phyloP scores from a whole-genome alignment of 2,888 invertebrate genomes.

The Cactoblastis cactorum region DNA sequence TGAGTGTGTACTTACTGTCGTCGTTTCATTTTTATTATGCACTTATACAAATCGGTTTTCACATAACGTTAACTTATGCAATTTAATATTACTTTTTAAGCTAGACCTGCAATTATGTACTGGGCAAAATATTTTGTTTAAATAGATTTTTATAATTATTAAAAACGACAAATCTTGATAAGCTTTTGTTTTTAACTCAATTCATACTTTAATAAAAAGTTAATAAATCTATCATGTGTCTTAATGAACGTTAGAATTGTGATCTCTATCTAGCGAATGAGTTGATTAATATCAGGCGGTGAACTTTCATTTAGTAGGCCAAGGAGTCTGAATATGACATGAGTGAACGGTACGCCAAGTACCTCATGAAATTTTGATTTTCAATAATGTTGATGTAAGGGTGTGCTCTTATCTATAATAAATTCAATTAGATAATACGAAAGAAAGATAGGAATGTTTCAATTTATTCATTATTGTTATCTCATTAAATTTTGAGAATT shows the following conservation, averaged over 20 bases:
- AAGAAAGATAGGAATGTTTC: neutral
- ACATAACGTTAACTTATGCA: neutral
- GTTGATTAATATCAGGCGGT: constrained; percentile 6
- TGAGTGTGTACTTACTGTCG: neutral
- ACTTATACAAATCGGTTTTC: constrained; percentile 8
- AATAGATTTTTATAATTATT: neutral
- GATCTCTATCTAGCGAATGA: constrained; percentile 3
- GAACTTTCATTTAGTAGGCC: constrained; percentile 9
- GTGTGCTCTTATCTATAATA: neutral
- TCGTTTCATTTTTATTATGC: constrained; percentile 11
- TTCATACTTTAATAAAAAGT: too few relatives aligned
- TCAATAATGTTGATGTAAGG: neutral
- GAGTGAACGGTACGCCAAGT: constrained; percentile 4
- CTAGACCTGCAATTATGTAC: too few relatives aligned
- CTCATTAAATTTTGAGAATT: too few relatives aligned
- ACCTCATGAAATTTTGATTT: constrained; percentile 4
- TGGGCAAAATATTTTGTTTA: too few relatives aligned
- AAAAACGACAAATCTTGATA: too few relatives aligned
- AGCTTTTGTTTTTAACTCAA: neutral
- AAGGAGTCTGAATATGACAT: constrained; percentile 8
- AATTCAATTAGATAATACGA: neutral
- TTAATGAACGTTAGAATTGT: neutral
- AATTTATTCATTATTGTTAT: too few relatives aligned
- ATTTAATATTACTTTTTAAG: neutral
- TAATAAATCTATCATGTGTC: neutral